Conservation (phyloP, 2,113 vertebrate genomes). For the Aleadryas rufinucha region DNA sequence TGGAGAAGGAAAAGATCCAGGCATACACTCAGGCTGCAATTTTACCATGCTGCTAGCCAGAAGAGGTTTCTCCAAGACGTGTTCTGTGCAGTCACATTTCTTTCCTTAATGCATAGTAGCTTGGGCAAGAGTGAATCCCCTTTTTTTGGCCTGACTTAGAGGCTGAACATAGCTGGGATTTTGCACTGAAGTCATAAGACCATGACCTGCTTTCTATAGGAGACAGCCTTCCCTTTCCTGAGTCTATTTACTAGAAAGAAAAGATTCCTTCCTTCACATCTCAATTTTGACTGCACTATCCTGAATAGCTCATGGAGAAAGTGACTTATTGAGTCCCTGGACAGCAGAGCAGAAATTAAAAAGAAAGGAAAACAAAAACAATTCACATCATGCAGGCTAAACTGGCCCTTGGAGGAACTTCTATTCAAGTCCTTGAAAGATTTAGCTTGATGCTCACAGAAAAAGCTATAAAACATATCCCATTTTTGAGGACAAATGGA, state of each 20-base stretch:
- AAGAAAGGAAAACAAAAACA: not conserved
- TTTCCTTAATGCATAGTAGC: not conserved
- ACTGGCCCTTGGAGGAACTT: not conserved
- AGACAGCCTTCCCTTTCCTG: not conserved
- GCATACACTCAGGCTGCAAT: not conserved
- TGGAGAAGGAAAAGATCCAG: not conserved
- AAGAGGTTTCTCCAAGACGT: not conserved
- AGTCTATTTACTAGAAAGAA: not conserved
- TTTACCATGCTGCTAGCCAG: not conserved
- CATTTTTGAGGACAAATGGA: not conserved
- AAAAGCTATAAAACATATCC: not conserved
- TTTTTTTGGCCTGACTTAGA: not conserved
- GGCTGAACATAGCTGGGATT: not conserved
- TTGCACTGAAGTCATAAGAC: not conserved
- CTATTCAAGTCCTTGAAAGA: not conserved
- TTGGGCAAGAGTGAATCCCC: not conserved
- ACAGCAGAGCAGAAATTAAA: not conserved
- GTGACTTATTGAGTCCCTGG: not conserved
- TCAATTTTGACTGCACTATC: not conserved
- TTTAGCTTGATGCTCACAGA: not conserved
- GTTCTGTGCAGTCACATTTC: not conserved
- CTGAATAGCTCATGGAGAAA: not conserved
- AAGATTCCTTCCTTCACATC: not conserved
- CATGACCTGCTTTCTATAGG: not conserved
- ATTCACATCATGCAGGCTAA: not conserved